Conservation (phyloP, 2,888 invertebrate species). For the Drosophila mimetica region DNA sequence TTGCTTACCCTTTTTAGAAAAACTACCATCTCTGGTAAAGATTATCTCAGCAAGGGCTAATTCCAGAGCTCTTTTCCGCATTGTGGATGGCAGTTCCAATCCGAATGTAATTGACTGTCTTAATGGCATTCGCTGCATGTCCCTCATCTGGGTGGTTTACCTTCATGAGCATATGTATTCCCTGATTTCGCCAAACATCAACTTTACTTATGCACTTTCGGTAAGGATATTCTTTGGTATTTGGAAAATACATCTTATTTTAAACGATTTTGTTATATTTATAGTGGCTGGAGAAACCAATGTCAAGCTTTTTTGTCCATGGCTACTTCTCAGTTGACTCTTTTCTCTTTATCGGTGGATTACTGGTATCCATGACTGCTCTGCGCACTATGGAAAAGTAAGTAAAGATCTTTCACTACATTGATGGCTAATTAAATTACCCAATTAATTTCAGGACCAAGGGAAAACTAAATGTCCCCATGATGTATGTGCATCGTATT, state of each 20-base stretch:
- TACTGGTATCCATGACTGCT: slow-evolving; percentile 84
- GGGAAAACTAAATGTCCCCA: slow-evolving; percentile 76
- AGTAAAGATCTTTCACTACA: slow-evolving; percentile 4
- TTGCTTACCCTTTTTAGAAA: slow-evolving; percentile 1
- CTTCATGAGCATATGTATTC: slow-evolving; percentile 74
- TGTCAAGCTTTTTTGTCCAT: slow-evolving; percentile 74
- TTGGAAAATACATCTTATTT: neutral
- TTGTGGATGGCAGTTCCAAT: slow-evolving; percentile 35
- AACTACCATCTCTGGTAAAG: slow-evolving; percentile 43
- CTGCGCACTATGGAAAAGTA: slow-evolving; percentile 75
- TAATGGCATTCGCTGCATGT: slow-evolving; percentile 84
- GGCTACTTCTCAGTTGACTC: slow-evolving; percentile 86
- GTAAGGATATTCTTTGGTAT: slow-evolving; percentile 25
- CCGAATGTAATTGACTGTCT: slow-evolving; percentile 66
- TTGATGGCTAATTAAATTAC: slow-evolving; percentile 72
- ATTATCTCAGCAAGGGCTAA: slow-evolving; percentile 71
- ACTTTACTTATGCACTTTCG: slow-evolving; percentile 51
- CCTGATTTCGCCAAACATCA: slow-evolving; percentile 61
- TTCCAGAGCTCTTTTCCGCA: slow-evolving; percentile 52
- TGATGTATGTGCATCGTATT: slow-evolving; percentile 84
- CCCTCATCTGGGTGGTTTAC: slow-evolving; percentile 84
- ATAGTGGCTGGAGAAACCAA: slow-evolving; percentile 73
- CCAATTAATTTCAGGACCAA: slow-evolving; percentile 54
- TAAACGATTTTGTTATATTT: neutral
- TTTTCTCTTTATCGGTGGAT: slow-evolving; percentile 87